Evolutionary conservation across 1,140 invertebrate species (phyloP).

Genomic region (Bombus terrestris): DNA sequence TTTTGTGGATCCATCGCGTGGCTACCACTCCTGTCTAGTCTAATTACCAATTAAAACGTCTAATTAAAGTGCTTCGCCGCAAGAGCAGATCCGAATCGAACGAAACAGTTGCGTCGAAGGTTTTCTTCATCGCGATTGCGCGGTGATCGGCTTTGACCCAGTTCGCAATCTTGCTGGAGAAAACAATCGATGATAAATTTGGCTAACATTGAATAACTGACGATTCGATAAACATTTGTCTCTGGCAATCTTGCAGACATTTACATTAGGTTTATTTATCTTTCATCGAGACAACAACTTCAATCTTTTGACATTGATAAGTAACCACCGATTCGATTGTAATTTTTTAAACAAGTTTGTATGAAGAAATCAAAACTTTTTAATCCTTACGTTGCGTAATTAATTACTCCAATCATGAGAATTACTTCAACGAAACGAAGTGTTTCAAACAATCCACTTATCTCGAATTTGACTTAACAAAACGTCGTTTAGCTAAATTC

Average conservation of each 20-base stretch:
- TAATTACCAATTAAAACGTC: slow-evolving; percentile 53
- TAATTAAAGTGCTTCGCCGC: slow-evolving; percentile 36
- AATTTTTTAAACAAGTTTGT: no score
- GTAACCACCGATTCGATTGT: no score
- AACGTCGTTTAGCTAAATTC: no score
- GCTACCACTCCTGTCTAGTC: slow-evolving; percentile 28
- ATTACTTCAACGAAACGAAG: no score
- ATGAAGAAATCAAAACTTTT: no score
- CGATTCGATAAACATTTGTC: background rate
- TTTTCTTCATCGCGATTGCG: slow-evolving; percentile 36
- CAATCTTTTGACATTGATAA: no score
- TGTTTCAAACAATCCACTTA: no score
- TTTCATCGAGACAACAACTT: background rate
- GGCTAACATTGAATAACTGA: slow-evolving; percentile 3
- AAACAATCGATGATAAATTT: slow-evolving; percentile 52
- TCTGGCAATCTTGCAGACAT: no score
- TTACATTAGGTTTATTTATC: background rate
- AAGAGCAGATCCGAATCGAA: slow-evolving; percentile 25
- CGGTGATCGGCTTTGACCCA: slow-evolving; percentile 51
- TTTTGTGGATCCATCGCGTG: background rate
- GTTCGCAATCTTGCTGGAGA: slow-evolving; percentile 40
- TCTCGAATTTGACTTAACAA: no score
- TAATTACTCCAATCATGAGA: no score
- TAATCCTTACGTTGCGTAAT: no score
- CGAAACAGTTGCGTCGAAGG: slow-evolving; percentile 35